phyloP scores from a whole-genome alignment of 2,113 vertebrate genomes.

The Leiothrix lutea region DNA sequence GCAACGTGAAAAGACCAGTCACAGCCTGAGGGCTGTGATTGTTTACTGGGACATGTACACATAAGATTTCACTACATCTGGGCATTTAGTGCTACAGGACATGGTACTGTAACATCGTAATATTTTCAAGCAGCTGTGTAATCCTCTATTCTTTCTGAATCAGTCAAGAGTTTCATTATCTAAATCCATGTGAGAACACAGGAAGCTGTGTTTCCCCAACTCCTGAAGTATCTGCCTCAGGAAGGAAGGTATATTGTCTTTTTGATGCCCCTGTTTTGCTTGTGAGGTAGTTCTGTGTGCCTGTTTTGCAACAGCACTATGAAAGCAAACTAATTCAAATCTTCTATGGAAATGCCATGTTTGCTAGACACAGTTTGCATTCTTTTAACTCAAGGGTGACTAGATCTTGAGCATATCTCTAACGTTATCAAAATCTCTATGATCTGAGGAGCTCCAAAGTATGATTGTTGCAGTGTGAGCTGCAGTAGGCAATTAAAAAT shows the following conservation, averaged over 20 bases:
- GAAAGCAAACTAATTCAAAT: constrained; percentile 58
- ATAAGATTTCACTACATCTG: constrained; percentile 7
- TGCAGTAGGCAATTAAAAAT: constrained; percentile 30
- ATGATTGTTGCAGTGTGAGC: neutral
- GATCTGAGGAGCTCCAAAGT: neutral
- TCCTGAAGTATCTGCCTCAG: constrained; percentile 79
- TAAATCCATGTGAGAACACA: constrained; percentile 76
- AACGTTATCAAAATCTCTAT: constrained; percentile 26
- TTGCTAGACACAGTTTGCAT: constrained; percentile 50
- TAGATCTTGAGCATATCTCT: constrained; percentile 43
- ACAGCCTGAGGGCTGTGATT: neutral
- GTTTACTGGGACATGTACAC: neutral
- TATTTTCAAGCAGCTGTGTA: neutral
- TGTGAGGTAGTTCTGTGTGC: constrained; percentile 49
- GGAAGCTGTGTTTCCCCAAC: constrained; percentile 75
- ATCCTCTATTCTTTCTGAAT: constrained; percentile 40
- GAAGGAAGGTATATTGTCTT: constrained; percentile 81
- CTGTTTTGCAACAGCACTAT: constrained; percentile 47
- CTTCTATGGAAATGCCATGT: constrained; percentile 53
- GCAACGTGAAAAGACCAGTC: neutral
- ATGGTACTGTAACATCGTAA: neutral
- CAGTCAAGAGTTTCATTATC: constrained; percentile 63
- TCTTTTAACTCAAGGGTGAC: constrained; percentile 46
- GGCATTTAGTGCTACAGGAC: neutral
- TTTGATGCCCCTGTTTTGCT: constrained; percentile 71